Evolutionary conservation across 2,797 vertebrate species (phyloP).

Genomic region (Notamacropus eugenii): DNA sequence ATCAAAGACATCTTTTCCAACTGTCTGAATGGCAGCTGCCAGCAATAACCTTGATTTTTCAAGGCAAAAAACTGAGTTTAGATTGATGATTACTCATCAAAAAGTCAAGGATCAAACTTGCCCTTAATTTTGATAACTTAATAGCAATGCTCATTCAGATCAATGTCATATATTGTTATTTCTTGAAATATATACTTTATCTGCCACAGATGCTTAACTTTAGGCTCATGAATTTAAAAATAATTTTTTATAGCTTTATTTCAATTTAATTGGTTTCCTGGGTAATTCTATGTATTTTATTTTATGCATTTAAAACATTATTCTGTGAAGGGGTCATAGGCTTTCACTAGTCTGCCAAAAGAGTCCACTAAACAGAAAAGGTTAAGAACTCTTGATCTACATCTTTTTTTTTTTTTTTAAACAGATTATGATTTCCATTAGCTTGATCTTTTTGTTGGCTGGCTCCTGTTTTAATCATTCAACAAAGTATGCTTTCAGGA

Average conservation of each 20-base stretch:
- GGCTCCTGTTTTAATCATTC: neutral
- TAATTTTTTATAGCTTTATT: neutral
- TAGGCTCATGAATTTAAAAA: neutral
- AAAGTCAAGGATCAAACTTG: neutral
- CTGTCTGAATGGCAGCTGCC: neutral
- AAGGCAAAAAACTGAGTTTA: neutral
- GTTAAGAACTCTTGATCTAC: neutral
- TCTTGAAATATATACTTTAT: neutral
- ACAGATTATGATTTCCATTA: neutral
- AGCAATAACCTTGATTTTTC: neutral
- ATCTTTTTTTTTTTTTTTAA: neutral
- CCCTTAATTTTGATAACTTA: neutral
- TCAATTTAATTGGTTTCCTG: neutral
- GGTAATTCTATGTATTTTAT: neutral
- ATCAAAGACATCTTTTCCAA: neutral
- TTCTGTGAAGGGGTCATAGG: neutral
- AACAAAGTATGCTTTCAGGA: neutral
- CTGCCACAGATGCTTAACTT: neutral
- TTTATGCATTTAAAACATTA: neutral
- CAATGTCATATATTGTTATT: neutral
- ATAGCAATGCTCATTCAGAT: neutral
- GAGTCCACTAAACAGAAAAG: neutral
- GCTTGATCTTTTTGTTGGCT: neutral
- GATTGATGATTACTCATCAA: neutral
- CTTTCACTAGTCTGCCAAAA: neutral